These are phyloP conservation scores for Phaonia tiefii DNA, from an alignment of 2,888 invertebrate species.

Conservation along the genomic window DNA sequence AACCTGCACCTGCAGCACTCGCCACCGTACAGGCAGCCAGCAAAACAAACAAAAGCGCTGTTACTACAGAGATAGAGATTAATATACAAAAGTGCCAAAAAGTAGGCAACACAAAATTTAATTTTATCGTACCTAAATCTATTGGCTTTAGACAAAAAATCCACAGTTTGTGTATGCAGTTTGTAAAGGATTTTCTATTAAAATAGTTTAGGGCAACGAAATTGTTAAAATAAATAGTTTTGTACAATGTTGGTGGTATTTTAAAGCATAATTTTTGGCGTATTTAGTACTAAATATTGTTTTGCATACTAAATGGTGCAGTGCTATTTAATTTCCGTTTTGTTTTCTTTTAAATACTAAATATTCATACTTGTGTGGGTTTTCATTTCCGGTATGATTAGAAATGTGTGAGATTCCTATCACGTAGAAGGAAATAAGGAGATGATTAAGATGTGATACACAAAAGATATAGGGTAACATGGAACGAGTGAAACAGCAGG, in stretches of 20 bases:
- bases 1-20: conserved; percentile 1
- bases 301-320: background rate
- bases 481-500: background rate
- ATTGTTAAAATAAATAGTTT: no score
- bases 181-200: no score
- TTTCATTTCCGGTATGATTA: conserved; percentile 1
- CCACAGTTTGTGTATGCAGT: no score
- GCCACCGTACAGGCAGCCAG: background rate
- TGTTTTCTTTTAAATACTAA: background rate
- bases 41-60: conserved; percentile 28
- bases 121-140: no score
- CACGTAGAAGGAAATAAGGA: no score
- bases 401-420: no score
- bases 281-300: no score
- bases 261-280: no score
- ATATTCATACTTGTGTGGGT: background rate
- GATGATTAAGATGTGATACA: background rate
- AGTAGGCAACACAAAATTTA: conserved; percentile 27
- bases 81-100: conserved; percentile 30
- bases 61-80: conserved; percentile 25
- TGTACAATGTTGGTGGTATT: no score
- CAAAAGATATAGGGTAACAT: background rate
- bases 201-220: no score
- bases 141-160: no score
- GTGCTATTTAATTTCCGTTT: conserved; percentile 5